Base-by-base conservation (phyloP, 2,888 invertebrate genomes). In the Volucella bombylans region DNA sequence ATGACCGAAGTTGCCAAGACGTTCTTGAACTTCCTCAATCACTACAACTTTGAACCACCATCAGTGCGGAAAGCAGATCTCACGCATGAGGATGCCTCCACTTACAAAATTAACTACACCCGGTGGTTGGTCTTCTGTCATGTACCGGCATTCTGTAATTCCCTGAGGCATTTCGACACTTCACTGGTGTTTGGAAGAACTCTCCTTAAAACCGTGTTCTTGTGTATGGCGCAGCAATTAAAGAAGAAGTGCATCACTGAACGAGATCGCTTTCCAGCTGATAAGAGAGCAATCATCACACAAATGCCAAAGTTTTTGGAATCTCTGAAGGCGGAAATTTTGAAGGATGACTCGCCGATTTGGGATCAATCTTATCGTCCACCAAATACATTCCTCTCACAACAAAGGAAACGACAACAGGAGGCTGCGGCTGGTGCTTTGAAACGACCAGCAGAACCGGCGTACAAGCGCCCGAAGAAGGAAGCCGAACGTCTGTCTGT, bases 51-150 rank as follows among this genome's bases (percentile, higher is more conserved):
- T 89, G 97, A 97, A 89, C 95, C 96, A 0, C 97, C 97, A 0
- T 95, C 95, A 74, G 94, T 94, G 10, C 94, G 96, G 87, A 91
- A 93, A 91, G 94, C 95, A 89, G 94, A 95, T 18, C 93, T 94
- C 4, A 95, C 94, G 82, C 94, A 94, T 0, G 97, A 97, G 88
- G 97, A 97, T 88, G 95, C 95, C 59, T 94, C 95, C 0, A 94
- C 95, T 4, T 97, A 97, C 90, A 96, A 96, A 92, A 95, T 97
- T 61, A 97, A 97, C 90, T 97, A 97, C 90, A 96, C 96, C 65
- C 94, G 96, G 87, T 98, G 98, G 98, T 92, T 98, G 61, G 96
- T 97, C n/a, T 97, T 97, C 91, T 97, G 97, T 90, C 97, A 97
- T 91, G 96, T 98, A 43, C 98, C 98, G 0, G 96, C 97, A 0